These are phyloP conservation scores for Uromys caudimaculatus DNA, from an alignment of 2,797 vertebrate species.

Conservation along the genomic window DNA sequence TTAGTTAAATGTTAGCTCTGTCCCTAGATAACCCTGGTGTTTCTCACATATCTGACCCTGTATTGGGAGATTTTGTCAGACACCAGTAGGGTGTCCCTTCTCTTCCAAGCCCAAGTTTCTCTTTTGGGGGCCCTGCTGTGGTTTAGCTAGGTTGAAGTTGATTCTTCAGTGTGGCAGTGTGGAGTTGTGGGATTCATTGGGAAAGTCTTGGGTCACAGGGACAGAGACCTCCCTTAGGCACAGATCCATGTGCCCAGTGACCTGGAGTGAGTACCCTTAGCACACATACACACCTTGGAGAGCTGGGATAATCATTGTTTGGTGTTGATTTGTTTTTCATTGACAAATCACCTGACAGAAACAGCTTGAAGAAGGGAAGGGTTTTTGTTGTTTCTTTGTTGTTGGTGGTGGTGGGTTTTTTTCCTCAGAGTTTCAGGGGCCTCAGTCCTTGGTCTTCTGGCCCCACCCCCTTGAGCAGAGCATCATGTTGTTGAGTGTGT, in stretches of 20 bases:
- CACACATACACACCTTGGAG: background rate
- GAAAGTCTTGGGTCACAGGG: fast-evolving
- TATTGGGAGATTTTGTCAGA: background rate
- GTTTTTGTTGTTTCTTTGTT: background rate
- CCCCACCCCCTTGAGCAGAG: background rate
- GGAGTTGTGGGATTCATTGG: background rate
- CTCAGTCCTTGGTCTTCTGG: background rate
- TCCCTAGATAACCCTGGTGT: background rate
- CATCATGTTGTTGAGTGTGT: too few species aligned
- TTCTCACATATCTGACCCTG: background rate
- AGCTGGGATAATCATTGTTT: background rate
- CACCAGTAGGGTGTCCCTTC: background rate
- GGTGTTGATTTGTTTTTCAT: background rate
- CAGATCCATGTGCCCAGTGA: too few species aligned
- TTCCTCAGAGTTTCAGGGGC: background rate
- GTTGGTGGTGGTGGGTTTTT: background rate
- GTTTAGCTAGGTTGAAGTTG: background rate
- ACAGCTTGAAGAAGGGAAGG: background rate
- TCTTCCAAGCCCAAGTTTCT: background rate
- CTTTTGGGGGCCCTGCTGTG: fast-evolving
- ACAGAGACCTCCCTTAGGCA: too few species aligned
- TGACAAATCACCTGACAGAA: background rate
- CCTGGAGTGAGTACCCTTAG: background rate
- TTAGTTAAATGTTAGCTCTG: background rate
- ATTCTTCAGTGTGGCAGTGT: background rate